A percentile compares a stretch with the other conserved stretches of the same genome.
phyloP scores from a whole-genome alignment of 2,888 invertebrate genomes.

The Drosophila pseudotalamancana region DNA sequence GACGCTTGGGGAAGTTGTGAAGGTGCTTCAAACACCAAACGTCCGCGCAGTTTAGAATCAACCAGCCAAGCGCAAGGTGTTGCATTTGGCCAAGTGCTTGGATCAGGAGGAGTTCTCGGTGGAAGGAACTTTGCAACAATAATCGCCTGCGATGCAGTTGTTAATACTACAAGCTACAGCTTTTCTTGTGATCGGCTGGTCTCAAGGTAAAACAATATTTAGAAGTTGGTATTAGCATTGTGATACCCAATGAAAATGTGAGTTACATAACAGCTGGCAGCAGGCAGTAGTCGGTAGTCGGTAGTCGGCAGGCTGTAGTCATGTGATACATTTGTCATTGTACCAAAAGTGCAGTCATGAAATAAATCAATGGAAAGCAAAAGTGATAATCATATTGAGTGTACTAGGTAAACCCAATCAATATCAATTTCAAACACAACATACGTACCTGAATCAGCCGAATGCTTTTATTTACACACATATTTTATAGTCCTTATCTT shows the following conservation, averaged over 20 bases:
- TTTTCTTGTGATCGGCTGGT: conserved; percentile 56
- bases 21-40: conserved; percentile 60
- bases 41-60: conserved; percentile 71
- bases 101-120: conserved; percentile 24
- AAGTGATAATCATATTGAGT: conserved; percentile 34
- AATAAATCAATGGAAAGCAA: conserved; percentile 41
- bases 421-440: conserved; percentile 56
- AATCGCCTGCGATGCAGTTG: conserved; percentile 32
- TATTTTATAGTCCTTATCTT: conserved; percentile 33
- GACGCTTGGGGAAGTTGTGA: conserved; percentile 75
- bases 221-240: not conserved
- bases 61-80: conserved; percentile 61
- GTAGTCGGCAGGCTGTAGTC: conserved; percentile 20
- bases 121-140: not conserved
- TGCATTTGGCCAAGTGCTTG: conserved; percentile 39
- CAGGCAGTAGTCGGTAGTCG: not conserved
- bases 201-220: conserved; percentile 56
- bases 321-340: conserved; percentile 54
- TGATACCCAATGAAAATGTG: not conserved
- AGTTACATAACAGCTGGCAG: conserved; percentile 22
- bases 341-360: conserved; percentile 38
- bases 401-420: conserved; percentile 30
- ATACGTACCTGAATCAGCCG: conserved; percentile 14
- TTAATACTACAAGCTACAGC: conserved; percentile 39
- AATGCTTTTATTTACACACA: conserved; percentile 7